These are phyloP conservation scores for Parazoanthus darwini DNA, from an alignment of 92 coral and sea anemone genomes.

Conservation along the genomic window DNA sequence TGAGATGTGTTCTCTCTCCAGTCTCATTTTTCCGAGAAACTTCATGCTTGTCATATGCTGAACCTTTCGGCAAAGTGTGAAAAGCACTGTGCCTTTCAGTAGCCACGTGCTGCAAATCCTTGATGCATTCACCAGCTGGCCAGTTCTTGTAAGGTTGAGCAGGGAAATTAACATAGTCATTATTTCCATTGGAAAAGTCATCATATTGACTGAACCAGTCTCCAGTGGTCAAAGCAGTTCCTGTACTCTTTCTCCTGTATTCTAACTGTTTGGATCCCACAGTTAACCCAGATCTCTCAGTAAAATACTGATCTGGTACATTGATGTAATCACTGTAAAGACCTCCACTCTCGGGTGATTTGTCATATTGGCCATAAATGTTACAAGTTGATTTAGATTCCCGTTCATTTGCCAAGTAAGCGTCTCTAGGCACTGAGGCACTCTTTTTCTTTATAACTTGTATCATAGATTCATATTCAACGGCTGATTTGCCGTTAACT, in stretches of 20 bases:
- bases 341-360: not conserved
- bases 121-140: constrained; percentile 1
- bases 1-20: not conserved
- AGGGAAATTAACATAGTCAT: constrained; percentile 3
- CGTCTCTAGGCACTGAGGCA: constrained; percentile 30
- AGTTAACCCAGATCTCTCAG: not conserved
- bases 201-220: not conserved
- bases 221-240: not conserved
- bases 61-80: constrained; percentile 1
- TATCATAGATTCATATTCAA: constrained; percentile 43
- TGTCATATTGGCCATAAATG: not conserved
- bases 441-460: constrained; percentile 38
- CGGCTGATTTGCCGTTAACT: constrained; percentile 9
- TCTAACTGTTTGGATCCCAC: not conserved
- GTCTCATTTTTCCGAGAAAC: not conserved
- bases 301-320: constrained; percentile 3
- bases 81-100: not conserved
- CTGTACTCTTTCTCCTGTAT: constrained; percentile 25
- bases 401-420: constrained; percentile 2
- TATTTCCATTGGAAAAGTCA: not conserved
- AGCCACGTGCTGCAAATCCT: not conserved
- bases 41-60: constrained; percentile 6
- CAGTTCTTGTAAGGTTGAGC: not conserved
- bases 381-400: not conserved
- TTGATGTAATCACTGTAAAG: not conserved